A percentile compares a stretch with the other conserved stretches of the same genome.
phyloP scores from a whole-genome alignment of 2,113 vertebrate genomes.

The Apaloderma vittatum region DNA sequence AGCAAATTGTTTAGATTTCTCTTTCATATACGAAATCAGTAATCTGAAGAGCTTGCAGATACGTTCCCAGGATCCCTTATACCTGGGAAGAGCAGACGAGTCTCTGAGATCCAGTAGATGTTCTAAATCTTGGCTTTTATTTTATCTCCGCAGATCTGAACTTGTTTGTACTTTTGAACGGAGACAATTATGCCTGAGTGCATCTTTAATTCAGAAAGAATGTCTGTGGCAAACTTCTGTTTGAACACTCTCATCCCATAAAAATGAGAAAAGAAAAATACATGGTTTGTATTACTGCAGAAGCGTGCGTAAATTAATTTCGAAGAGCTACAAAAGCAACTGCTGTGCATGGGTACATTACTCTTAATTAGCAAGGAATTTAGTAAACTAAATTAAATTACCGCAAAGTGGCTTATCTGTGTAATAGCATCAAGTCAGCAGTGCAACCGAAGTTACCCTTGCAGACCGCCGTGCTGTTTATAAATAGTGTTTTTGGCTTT shows the following conservation, averaged over 20 bases:
- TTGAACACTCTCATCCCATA: not conserved
- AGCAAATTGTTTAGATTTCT: not conserved
- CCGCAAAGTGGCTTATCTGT: not conserved
- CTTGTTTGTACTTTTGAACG: not conserved
- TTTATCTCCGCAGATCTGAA: not conserved
- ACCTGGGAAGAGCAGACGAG: not conserved
- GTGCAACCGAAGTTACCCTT: not conserved
- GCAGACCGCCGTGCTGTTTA: not conserved
- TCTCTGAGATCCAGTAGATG: not conserved
- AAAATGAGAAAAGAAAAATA: not conserved
- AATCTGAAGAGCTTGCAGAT: not conserved
- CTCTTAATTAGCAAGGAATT: conserved; percentile 29
- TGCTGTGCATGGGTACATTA: not conserved
- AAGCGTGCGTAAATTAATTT: not conserved
- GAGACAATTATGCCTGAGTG: not conserved
- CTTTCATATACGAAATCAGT: not conserved
- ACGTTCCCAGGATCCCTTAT: fast-evolving
- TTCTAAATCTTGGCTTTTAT: not conserved
- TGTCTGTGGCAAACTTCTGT: not conserved
- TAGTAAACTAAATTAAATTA: not conserved
- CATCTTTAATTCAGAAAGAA: not conserved
- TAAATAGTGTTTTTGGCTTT: not conserved
- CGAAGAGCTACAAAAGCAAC: not conserved
- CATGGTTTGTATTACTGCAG: not conserved
- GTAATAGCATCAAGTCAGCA: not conserved